phyloP scores from a whole-genome alignment of 2,797 vertebrate species.

The Helarctos malayanus region DNA sequence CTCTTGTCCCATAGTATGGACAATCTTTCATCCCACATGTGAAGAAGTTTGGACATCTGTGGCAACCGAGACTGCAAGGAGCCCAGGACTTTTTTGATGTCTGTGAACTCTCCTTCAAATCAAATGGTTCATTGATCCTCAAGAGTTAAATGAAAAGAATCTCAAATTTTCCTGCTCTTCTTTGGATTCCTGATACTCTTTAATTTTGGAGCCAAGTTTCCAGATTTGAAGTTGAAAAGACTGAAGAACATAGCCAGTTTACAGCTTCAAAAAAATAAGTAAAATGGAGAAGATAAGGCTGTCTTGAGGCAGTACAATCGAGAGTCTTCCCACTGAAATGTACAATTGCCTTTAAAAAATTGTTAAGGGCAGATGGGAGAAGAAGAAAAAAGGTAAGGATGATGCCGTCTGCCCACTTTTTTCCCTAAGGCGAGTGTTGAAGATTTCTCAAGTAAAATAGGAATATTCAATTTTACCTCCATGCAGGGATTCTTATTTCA shows the following conservation, averaged over 20 bases:
- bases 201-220: conserved; percentile 40
- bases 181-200: not conserved
- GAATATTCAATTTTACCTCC: conserved; percentile 15
- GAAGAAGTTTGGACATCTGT: not conserved
- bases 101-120: not conserved
- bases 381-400: not conserved
- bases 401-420: not conserved
- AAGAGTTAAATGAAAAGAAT: conserved; percentile 27
- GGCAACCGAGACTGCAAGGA: not conserved
- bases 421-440: not conserved
- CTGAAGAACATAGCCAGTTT: conserved; percentile 18
- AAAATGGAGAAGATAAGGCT: not conserved
- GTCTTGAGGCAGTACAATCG: not conserved
- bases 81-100: not conserved
- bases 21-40: not conserved
- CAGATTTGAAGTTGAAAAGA: conserved; percentile 16
- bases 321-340: not conserved
- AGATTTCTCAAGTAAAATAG: conserved; percentile 17
- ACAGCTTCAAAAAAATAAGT: conserved; percentile 22
- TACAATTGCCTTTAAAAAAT: not conserved
- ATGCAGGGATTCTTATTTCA: not conserved
- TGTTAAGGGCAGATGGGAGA: not conserved
- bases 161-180: not conserved
- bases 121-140: not conserved
- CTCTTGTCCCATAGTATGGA: not conserved